Conservation (phyloP, 1,140 invertebrate species). For the Apis florea region DNA sequence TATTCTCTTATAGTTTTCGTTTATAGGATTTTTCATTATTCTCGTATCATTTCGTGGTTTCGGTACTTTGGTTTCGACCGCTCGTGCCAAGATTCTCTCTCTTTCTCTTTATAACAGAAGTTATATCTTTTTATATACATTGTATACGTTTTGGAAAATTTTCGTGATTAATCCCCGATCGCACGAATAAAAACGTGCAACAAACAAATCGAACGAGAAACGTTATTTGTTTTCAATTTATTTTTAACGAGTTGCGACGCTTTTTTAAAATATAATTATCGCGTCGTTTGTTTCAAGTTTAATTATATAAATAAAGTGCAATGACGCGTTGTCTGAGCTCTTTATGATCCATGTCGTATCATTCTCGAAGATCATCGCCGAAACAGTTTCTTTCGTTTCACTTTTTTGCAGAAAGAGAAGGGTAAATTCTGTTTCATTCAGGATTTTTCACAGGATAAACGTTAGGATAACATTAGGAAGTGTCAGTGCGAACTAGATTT, state of each 20-base stretch:
- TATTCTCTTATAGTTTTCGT: not conserved
- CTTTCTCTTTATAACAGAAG: no score
- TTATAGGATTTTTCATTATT: no score
- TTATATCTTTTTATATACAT: no score
- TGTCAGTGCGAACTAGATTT: not conserved
- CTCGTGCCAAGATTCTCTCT: no score
- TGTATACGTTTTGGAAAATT: no score
- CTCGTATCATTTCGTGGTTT: no score
- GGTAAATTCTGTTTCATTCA: not conserved
- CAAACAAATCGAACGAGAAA: not conserved
- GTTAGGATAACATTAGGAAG: no score
- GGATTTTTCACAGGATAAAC: not conserved
- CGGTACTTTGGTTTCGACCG: no score
- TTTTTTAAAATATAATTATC: slow-evolving; percentile 23
- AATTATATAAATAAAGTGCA: slow-evolving; percentile 32
- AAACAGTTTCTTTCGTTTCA: not conserved
- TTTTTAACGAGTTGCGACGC: slow-evolving; percentile 24
- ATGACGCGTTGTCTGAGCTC: not conserved
- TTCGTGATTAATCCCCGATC: no score
- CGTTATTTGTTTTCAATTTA: slow-evolving; percentile 31
- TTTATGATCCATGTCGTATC: slow-evolving; percentile 1
- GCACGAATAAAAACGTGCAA: no score
- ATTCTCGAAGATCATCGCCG: not conserved
- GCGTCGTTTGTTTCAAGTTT: slow-evolving; percentile 12
- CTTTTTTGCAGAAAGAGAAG: not conserved